Base-by-base conservation (phyloP, 2,113 vertebrate species). In the Seriola aureovittata region DNA sequence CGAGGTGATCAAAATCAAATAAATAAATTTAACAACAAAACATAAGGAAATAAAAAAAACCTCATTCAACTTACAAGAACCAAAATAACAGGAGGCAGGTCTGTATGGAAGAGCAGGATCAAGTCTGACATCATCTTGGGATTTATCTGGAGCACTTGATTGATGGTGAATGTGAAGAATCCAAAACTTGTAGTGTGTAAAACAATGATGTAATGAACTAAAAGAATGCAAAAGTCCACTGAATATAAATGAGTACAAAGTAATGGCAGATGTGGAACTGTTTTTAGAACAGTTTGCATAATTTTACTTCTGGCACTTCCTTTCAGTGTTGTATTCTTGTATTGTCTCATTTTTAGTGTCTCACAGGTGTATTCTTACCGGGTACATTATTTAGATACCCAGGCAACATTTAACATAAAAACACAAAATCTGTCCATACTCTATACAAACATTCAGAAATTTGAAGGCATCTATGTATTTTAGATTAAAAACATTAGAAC, bases 61-160 rank as follows among this genome's bases (percentile, higher is more conserved):
- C 68, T 64, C 64, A 60, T 58, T 87, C 40, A 91, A 96, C 96
- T 96, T 95, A 96, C 95, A 94, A 90, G 75, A 92, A 92, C 59
- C 74, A 93, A 92, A 93, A 85, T 75, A 91, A 85, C 78, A 90
- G 87, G 80, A 59, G 72, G 89, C 79, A 87, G 92, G 74, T 92
- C 91, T 92, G 87, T 89, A 80, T 87, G 70, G 77, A 59, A 78
- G 89, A 75, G 82, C 93, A 89, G 93, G 87, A 76, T 84, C 71
- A 85, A 85, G 81, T 87, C 92, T 93, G 92, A 95, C 90, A 93
- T 94, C 95, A 93, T 94, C 95, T 94, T 88, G 89, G 93, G 86
- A 89, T 92, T 90, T 88, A 86, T 52, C 87, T 84, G 93, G 92
- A 91, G 84, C 89, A 89, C 88, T 94, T 91, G 86, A 87, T 21